phyloP scores from a whole-genome alignment of 2,797 vertebrate species.

The Chanos chanos region DNA sequence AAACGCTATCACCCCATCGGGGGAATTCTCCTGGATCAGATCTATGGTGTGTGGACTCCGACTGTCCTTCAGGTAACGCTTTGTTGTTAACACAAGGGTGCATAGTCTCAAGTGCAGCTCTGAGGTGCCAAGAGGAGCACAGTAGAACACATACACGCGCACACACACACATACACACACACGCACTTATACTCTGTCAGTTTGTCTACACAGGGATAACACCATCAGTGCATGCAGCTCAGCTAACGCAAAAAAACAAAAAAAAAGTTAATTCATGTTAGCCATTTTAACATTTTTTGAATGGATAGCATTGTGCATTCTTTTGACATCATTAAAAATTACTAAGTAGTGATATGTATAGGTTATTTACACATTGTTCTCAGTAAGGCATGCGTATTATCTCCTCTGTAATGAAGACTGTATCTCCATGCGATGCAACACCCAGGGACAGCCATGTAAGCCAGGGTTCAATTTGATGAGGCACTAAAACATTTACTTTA shows the following conservation, averaged over 20 bases:
- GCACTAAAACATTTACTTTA: background rate
- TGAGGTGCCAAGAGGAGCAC: constrained; percentile 3
- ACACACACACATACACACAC: background rate
- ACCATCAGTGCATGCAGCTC: constrained; percentile 31
- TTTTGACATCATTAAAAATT: constrained; percentile 39
- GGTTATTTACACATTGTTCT: constrained; percentile 19
- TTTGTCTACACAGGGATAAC: constrained; percentile 11
- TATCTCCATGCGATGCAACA: constrained; percentile 7
- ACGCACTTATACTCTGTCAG: background rate
- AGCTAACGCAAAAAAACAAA: constrained; percentile 22
- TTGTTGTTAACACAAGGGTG: no score
- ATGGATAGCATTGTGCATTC: constrained; percentile 27
- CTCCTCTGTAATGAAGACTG: constrained; percentile 16
- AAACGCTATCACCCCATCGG: constrained; percentile 1
- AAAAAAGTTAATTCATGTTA: constrained; percentile 12
- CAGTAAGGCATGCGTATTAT: constrained; percentile 40
- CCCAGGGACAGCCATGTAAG: constrained; percentile 8
- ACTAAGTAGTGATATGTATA: constrained; percentile 41
- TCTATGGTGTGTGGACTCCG: no score
- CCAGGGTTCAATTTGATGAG: no score
- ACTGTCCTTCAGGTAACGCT: no score
- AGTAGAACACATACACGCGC: no score
- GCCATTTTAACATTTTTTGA: constrained; percentile 17
- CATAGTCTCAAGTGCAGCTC: no score
- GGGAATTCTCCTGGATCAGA: no score